Percentiles rank a stretch among this genome's conserved stretches.
phyloP scores from a whole-genome alignment of 2,888 invertebrate genomes.

The Catocala nupta region DNA sequence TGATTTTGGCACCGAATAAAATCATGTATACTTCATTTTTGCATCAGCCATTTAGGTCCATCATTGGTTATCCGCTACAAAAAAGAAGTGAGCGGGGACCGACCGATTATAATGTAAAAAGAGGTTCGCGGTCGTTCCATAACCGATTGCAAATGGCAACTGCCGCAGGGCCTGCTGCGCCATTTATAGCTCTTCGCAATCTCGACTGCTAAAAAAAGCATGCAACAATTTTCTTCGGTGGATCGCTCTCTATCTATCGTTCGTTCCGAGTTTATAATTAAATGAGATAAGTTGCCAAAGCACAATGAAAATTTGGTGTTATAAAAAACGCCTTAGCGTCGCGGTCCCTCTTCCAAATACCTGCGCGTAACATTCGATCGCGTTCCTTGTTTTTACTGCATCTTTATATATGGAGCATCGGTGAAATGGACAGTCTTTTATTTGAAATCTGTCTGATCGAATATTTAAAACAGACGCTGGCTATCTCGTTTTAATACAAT shows the following conservation, averaged over 20 bases:
- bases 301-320: conserved; percentile 62
- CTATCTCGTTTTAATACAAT: conserved; percentile 22
- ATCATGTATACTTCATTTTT: conserved; percentile 62
- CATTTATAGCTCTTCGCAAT: conserved; percentile 84
- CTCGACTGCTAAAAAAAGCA: conserved; percentile 81
- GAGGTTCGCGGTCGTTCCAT: conserved; percentile 84
- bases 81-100: conserved; percentile 76
- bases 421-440: conserved; percentile 18
- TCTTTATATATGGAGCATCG: conserved; percentile 17
- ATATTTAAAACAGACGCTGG: conserved; percentile 33
- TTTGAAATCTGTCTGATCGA: conserved; percentile 12
- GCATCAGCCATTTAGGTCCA: conserved; percentile 70
- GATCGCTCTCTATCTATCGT: conserved; percentile 74
- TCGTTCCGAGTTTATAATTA: conserved; percentile 64
- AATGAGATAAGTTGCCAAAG: conserved; percentile 65
- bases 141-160: conserved; percentile 86
- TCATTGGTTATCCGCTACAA: conserved; percentile 70
- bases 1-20: conserved; percentile 41
- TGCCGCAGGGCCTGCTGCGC: conserved; percentile 79
- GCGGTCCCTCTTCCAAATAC: conserved; percentile 70
- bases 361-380: conserved; percentile 64
- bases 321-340: conserved; percentile 60
- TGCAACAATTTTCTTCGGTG: conserved; percentile 76
- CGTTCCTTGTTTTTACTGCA: conserved; percentile 58
- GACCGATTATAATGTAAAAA: conserved; percentile 86